These are phyloP conservation scores for Eilema caniola DNA, from an alignment of 2,888 invertebrate genomes.

Conservation along the genomic window DNA sequence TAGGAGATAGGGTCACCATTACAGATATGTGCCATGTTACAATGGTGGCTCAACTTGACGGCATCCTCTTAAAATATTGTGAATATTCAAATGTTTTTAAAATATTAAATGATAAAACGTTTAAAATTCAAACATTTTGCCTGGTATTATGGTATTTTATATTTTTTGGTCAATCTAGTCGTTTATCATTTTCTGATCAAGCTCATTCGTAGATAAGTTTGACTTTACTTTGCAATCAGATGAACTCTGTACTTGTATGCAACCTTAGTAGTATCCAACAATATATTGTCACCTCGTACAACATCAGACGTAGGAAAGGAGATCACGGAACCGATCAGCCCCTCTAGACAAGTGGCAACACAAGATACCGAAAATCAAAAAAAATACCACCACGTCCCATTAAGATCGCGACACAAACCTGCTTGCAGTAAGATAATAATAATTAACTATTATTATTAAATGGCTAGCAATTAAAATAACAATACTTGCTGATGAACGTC, in stretches of 20 bases:
- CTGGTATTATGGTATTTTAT: too few species aligned
- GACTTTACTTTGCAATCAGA: neutral
- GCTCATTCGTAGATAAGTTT: too few species aligned
- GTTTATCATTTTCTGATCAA: too few species aligned
- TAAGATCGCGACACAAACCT: neutral
- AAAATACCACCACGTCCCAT: neutral
- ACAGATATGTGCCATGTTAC: too few species aligned
- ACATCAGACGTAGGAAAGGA: neutral
- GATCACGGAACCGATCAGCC: neutral
- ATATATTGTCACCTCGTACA: neutral
- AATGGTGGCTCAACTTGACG: too few species aligned
- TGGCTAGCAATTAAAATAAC: neutral
- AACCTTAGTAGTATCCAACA: neutral
- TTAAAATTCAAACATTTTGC: too few species aligned
- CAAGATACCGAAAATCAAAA: neutral
- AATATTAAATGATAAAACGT: too few species aligned
- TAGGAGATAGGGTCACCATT: too few species aligned
- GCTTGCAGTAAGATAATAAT: neutral
- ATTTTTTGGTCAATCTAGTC: too few species aligned
- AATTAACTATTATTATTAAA: neutral
- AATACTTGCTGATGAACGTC: neutral
- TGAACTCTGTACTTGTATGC: neutral
- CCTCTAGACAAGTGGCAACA: too few species aligned
- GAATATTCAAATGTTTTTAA: too few species aligned
- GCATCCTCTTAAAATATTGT: too few species aligned